Evolutionary conservation across 2,797 vertebrate genomes (phyloP).

Genomic region (Threskiornis aethiopicus): DNA sequence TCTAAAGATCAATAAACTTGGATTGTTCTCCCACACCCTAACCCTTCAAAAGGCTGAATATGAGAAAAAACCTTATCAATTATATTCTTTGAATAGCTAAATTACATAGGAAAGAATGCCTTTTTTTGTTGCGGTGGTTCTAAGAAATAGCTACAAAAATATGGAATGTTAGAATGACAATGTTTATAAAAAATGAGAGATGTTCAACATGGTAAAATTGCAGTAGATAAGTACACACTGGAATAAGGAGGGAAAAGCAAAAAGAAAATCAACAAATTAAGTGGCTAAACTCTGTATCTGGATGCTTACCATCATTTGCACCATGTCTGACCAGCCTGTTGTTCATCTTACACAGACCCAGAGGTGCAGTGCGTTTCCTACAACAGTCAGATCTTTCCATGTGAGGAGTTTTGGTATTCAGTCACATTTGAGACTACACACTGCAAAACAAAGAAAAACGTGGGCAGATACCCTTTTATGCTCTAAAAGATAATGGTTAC

Average conservation of each 20-base stretch:
- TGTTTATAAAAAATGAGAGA: not conserved
- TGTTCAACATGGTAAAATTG: fast-evolving
- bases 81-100: not conserved
- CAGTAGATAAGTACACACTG: not conserved
- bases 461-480: not conserved
- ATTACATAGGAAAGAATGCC: not conserved
- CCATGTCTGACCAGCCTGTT: not conserved
- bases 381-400: not conserved
- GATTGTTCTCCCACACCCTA: not conserved
- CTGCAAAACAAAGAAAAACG: not conserved
- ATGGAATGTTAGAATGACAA: not conserved
- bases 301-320: not conserved
- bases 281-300: not conserved
- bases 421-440: not conserved
- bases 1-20: not conserved
- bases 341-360: fast-evolving
- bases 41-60: not conserved
- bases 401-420: not conserved
- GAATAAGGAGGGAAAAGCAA: not conserved
- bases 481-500: not conserved
- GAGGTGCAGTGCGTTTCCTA: not conserved
- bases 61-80: not conserved
- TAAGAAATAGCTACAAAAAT: not conserved
- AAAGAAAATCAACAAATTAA: not conserved
- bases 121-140: not conserved